Evolutionary conservation across 2,888 invertebrate genomes (phyloP), one percentile per base, ranked within the genome.

Genomic region (Hymenopus coronatus): DNA sequence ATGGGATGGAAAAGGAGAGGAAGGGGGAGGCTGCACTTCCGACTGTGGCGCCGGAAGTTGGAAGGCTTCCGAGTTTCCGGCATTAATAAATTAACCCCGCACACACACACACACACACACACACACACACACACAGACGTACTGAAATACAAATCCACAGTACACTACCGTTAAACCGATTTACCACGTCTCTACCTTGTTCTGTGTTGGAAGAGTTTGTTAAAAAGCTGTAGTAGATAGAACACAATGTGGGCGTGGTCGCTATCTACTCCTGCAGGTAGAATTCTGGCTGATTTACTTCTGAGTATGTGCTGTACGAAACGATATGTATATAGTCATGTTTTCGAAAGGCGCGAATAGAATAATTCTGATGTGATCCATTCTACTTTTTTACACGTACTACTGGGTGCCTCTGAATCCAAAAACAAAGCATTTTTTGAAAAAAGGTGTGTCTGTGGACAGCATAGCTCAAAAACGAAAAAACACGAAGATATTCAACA

Each of bases 51-150:
- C 28, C 89, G 89, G 89, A 89, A 87, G 87, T 89, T 89, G 89
- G 89, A 83, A 87, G 87, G 87, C 83, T 89, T 87, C 83, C 89
- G 87, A 83, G 83, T 83, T 89, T 87, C 89, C 89, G 87, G 87
- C 83, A 54, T 46, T 83, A 84, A 87, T 89, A 89, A 89, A 86
- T 86, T 86, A 86, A 86, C 54, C 85, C 46, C 70, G 1, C 15
- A 3, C 54, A 25, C 70, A 54, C 54, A 54, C 54, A 25, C 15
- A 3, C 54, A 25, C 70, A 54, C 54, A 54, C 54, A 25, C 54
- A 20, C 54, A 25, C 70, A 7, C 20, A 14, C 70, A 20, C 85
- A 46, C 46, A 46, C 46, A 14, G 3, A 30, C 30, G 2, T 8
- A 70, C 54, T 70, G 54, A 70, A 20, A 70, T 70, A 70, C 54